Conservation (phyloP, 2,888 invertebrate species). For the Cacoxenus indagator region DNA sequence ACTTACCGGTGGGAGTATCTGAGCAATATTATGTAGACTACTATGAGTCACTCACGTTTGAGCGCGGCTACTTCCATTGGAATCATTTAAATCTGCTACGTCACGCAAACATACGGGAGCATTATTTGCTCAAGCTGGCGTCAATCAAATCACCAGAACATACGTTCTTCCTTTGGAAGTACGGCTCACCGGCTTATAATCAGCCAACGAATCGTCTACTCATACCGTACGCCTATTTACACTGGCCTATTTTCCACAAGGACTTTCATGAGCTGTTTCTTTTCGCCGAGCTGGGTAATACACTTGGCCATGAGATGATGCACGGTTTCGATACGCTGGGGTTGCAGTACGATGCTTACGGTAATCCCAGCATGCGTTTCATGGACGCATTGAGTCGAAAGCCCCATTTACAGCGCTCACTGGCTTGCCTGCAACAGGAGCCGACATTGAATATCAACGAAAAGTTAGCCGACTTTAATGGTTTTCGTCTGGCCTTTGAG, state of each 20-base stretch:
- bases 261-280: constrained; percentile 37
- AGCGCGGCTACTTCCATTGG: constrained; percentile 20
- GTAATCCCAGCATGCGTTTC: constrained; percentile 33
- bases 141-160: constrained; percentile 26
- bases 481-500: constrained; percentile 47
- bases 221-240: constrained; percentile 42
- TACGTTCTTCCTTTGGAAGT: constrained; percentile 30
- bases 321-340: constrained; percentile 49
- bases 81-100: constrained; percentile 17
- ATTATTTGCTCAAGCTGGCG: constrained; percentile 11
- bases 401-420: constrained; percentile 13
- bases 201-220: constrained; percentile 41
- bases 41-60: constrained; percentile 23
- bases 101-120: not conserved
- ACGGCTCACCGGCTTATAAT: constrained; percentile 42
- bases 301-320: constrained; percentile 49
- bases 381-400: constrained; percentile 28
- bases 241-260: constrained; percentile 35
- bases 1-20: constrained; percentile 29
- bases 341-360: constrained; percentile 42
- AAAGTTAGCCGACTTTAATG: constrained; percentile 49
- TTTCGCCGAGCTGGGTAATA: constrained; percentile 44
- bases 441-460: constrained; percentile 40
- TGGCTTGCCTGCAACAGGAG: constrained; percentile 35
- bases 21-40: constrained; percentile 23